Conservation (phyloP, 2,113 vertebrate species). For the Urocynchramus pylzowi region DNA sequence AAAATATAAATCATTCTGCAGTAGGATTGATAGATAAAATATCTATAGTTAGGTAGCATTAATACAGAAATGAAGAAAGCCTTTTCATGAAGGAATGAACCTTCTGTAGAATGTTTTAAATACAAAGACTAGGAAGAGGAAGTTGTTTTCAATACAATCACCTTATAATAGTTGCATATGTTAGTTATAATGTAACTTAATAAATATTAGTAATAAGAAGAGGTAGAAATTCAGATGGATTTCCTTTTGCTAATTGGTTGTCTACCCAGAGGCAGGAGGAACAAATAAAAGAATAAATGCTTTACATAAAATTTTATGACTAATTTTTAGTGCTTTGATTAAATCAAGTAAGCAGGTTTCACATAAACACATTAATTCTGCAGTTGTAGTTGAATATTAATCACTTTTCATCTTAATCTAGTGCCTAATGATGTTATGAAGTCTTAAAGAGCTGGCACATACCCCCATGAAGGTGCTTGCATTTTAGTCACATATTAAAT, state of each 20-base stretch:
- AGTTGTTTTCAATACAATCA: not conserved
- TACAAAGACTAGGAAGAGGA: not conserved
- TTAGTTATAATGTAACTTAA: not conserved
- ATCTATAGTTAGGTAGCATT: not conserved
- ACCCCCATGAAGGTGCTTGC: not conserved
- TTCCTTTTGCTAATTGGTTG: not conserved
- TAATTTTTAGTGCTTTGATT: not conserved
- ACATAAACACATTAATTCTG: not conserved
- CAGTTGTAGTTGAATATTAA: not conserved
- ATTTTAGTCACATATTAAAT: not conserved
- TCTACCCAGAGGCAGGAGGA: not conserved
- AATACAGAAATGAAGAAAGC: not conserved
- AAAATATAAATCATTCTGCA: not conserved
- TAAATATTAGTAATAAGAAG: not conserved
- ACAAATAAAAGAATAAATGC: not conserved
- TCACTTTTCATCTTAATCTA: not conserved
- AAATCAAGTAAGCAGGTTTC: not conserved
- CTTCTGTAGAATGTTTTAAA: not conserved
- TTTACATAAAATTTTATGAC: not conserved
- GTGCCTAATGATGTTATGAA: not conserved
- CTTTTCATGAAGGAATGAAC: not conserved
- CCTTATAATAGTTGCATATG: not conserved
- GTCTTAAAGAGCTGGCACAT: not conserved
- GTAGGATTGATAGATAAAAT: not conserved
- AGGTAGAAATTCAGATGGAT: not conserved